Evolutionary conservation across 2,797 vertebrate species (phyloP).

Genomic region (Pipistrellus kuhlii): DNA sequence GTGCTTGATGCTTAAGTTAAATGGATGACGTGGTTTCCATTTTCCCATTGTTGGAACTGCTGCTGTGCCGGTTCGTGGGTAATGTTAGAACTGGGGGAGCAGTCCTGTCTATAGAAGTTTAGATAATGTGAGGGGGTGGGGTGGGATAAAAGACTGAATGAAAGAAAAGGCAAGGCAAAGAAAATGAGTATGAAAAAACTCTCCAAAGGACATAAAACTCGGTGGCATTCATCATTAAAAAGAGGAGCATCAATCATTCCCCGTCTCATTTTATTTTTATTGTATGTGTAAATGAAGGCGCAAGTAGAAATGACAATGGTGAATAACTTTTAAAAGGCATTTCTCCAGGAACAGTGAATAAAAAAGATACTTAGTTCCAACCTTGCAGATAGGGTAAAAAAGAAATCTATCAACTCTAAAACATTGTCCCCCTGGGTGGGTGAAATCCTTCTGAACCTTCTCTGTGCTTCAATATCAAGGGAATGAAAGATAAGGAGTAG

Average conservation of each 20-base stretch:
- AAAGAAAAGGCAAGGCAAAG: not conserved
- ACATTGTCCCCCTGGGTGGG: not conserved
- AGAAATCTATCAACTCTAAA: slow-evolving; percentile 23
- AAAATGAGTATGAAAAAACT: slow-evolving; percentile 51
- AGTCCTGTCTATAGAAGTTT: not conserved
- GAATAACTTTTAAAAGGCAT: slow-evolving; percentile 71
- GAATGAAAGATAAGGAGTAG: not conserved
- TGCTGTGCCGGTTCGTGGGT: not conserved
- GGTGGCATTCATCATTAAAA: slow-evolving; percentile 62
- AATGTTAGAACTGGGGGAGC: not conserved
- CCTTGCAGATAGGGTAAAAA: slow-evolving; percentile 54
- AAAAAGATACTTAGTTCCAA: slow-evolving; percentile 66
- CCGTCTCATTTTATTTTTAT: slow-evolving; percentile 70
- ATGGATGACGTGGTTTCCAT: slow-evolving; percentile 40
- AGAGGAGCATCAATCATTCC: slow-evolving; percentile 64
- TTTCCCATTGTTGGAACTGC: slow-evolving; percentile 50
- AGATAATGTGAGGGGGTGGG: slow-evolving; percentile 39
- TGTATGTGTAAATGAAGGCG: slow-evolving; percentile 28
- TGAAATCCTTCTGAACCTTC: slow-evolving; percentile 5
- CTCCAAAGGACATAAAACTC: slow-evolving; percentile 51
- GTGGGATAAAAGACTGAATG: not conserved
- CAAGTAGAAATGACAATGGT: slow-evolving; percentile 49
- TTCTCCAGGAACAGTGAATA: slow-evolving; percentile 59
- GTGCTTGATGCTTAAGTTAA: slow-evolving; percentile 35
- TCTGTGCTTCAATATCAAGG: not conserved